A percentile compares a stretch with the other conserved stretches of the same genome.
These are phyloP conservation scores for Pseudotriccus pelzelni DNA, from an alignment of 2,797 vertebrate species.

Conservation along the genomic window DNA sequence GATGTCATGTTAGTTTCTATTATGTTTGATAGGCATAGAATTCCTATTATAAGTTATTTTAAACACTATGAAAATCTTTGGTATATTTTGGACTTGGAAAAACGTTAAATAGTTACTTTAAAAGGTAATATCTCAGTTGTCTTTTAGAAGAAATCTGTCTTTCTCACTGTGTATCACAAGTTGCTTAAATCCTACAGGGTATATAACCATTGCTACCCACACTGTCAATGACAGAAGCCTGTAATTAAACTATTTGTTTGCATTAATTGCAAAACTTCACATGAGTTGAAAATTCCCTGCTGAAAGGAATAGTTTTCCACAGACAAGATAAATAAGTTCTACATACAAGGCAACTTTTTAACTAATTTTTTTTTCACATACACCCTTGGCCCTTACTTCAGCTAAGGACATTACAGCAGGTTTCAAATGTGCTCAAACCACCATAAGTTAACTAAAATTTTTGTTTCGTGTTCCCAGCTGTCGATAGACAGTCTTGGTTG, in stretches of 20 bases:
- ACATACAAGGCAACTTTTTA: not conserved
- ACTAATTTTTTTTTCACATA: not conserved
- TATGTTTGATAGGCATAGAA: not conserved
- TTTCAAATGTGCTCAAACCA: not conserved
- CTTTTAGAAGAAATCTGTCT: not conserved
- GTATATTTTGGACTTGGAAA: not conserved
- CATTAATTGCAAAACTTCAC: not conserved
- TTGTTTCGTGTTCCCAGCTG: not conserved
- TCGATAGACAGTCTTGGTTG: not conserved
- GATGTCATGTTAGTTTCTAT: not conserved
- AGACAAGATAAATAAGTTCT: not conserved
- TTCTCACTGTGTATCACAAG: not conserved
- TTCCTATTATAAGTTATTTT: not conserved
- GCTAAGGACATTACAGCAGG: not conserved
- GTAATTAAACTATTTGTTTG: not conserved
- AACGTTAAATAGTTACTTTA: not conserved
- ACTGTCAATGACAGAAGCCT: not conserved
- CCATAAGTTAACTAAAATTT: not conserved
- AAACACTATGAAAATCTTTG: not conserved
- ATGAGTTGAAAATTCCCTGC: not conserved
- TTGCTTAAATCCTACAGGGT: not conserved
- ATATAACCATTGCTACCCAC: not conserved
- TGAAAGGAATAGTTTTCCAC: not conserved
- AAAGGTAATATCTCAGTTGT: not conserved
- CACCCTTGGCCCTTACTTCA: not conserved